Conservation (phyloP, 2,797 vertebrate species). For the Hemibagrus guttatus region DNA sequence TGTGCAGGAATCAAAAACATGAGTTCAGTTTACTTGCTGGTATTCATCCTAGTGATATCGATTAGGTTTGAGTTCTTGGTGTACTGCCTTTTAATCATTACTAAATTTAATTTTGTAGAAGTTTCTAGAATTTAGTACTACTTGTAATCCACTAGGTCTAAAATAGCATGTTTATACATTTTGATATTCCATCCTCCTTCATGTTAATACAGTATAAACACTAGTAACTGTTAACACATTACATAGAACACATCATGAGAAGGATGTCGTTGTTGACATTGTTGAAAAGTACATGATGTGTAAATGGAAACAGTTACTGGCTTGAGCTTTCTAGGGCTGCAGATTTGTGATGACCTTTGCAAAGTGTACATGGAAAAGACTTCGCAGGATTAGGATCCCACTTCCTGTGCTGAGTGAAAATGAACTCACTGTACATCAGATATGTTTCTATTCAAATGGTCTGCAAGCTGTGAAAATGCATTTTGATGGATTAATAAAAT, state of each 20-base stretch:
- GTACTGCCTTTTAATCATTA: background rate
- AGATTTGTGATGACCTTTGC: conserved; percentile 36
- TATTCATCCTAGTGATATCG: background rate
- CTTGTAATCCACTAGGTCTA: background rate
- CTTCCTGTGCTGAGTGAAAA: conserved; percentile 25
- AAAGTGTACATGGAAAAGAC: conserved; percentile 23
- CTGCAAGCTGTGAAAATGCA: background rate
- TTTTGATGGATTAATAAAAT: background rate
- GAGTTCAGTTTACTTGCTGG: background rate
- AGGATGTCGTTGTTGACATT: conserved; percentile 7
- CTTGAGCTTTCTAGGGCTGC: conserved; percentile 1
- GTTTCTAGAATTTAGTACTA: background rate
- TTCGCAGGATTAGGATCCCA: conserved; percentile 1
- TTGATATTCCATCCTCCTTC: background rate
- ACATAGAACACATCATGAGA: background rate
- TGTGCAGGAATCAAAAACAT: background rate
- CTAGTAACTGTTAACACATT: too few relatives aligned
- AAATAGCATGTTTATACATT: background rate
- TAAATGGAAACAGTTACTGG: conserved; percentile 20
- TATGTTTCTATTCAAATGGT: conserved; percentile 10
- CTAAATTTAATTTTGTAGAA: background rate
- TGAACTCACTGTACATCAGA: background rate
- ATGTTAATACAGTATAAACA: background rate
- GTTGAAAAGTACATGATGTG: background rate
- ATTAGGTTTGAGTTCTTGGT: background rate